phyloP scores from a whole-genome alignment of 2,113 vertebrate genomes.

The Ageneiosus marmoratus region DNA sequence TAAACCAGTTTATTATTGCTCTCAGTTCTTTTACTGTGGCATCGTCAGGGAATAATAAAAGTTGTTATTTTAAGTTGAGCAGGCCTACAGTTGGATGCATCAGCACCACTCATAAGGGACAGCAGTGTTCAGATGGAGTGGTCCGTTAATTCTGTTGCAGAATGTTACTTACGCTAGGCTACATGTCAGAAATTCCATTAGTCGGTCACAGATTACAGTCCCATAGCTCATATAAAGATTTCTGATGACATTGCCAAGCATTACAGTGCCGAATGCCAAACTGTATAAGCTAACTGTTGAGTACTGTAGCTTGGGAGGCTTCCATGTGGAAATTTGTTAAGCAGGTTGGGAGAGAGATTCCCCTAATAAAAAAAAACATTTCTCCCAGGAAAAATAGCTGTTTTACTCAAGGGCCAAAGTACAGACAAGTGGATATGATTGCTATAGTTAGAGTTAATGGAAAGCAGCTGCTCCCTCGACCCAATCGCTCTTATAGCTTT shows the following conservation, averaged over 20 bases:
- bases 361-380: background rate
- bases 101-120: background rate
- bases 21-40: conserved; percentile 17
- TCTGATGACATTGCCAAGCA: conserved; percentile 5
- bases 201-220: background rate
- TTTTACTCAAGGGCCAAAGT: background rate
- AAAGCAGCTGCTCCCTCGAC: background rate
- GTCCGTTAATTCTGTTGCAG: background rate
- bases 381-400: background rate
- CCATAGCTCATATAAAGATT: background rate
- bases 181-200: conserved; percentile 17
- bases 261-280: background rate
- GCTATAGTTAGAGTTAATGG: background rate
- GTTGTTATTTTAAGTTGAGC: conserved; percentile 2
- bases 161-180: background rate
- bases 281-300: background rate
- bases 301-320: background rate
- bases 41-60: conserved; percentile 6
- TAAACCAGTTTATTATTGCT: conserved; percentile 7
- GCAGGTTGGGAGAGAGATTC: conserved; percentile 20
- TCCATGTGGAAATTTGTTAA: conserved; percentile 10
- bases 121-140: background rate
- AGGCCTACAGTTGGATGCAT: background rate
- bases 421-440: background rate
- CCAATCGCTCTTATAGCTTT: background rate